Evolutionary conservation across 2,113 vertebrate genomes (phyloP), one percentile per base, ranked within the genome.

Genomic region (Willisornis vidua): DNA sequence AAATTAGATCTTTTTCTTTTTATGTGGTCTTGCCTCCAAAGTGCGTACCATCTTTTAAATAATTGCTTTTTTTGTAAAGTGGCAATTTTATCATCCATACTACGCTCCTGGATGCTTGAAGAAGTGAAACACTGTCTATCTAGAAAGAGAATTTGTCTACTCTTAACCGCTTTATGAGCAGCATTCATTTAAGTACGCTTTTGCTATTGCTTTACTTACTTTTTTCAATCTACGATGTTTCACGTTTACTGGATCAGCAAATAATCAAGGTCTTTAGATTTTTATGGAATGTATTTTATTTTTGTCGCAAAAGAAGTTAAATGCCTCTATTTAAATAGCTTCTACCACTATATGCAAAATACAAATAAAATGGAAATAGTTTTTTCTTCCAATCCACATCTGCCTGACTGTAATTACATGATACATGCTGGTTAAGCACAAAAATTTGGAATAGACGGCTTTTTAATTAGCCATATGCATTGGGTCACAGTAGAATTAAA

Each of bases 311-410:
- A 94, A 83, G 93, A 92, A 96, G 85, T 94, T 95, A 96, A 96
- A 97, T 87, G 67, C 52, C 57, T 96, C 79, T 92, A 83, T 98
- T 98, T 97, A 97, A 97, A 96, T 95, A 93, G 87, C 88, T 97
- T 92, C 94, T 96, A 95, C 75, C 41, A 93, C 89, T 97, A 87
- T 87, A 85, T 93, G 90, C 81, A 94, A 95, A 97, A 90, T 80
- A 98, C 91, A 96, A 96, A 97, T 85, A 90, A 96, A 97, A 94
- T 97, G 88, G 94, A 97, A 97, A 97, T 95, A 97, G 63, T 97
- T 95, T 57, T 1, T 88, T 92, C 83, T 70, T 78, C 95, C 91
- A 95, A 95, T 94, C 93, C 96, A 96, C 97, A 97, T 98, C 98
- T 98, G 98, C 93, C 92, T 85, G 82, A 31, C 51, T 96, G 63